Evolutionary conservation across 2,113 vertebrate genomes (phyloP).

Genomic region (Ifrita kowaldi): DNA sequence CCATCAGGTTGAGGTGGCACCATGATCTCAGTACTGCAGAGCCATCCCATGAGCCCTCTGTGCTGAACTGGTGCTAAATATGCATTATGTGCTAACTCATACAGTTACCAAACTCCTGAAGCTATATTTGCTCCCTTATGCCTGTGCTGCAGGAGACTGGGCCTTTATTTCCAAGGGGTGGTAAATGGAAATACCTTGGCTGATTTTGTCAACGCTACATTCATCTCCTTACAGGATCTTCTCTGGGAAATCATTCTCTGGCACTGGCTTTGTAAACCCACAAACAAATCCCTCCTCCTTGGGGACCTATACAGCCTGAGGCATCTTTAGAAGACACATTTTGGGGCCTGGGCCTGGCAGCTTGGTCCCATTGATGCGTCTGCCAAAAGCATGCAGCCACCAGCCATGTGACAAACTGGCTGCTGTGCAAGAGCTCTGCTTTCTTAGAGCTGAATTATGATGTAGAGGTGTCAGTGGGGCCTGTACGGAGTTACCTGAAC

Average conservation of each 20-base stretch:
- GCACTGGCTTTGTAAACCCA: background rate
- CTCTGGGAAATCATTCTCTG: background rate
- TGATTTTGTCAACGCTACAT: background rate
- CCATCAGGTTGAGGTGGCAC: background rate
- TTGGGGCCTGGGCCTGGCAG: background rate
- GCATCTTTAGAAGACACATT: background rate
- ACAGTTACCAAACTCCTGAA: background rate
- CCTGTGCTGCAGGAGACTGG: background rate
- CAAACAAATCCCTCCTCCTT: fast-evolving
- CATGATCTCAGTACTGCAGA: background rate
- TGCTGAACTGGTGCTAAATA: background rate
- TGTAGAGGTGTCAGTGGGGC: background rate
- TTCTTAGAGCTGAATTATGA: background rate
- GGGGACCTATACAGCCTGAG: background rate
- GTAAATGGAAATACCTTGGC: background rate
- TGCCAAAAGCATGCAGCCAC: background rate
- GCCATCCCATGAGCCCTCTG: background rate
- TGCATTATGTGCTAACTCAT: background rate
- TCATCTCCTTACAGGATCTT: background rate
- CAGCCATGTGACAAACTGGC: background rate
- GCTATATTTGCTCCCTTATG: background rate
- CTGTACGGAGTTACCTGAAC: fast-evolving
- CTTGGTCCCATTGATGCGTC: background rate
- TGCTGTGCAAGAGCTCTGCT: background rate
- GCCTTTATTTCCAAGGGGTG: background rate